Evolutionary conservation across 2,888 invertebrate species (phyloP), one percentile per base, ranked within the genome.

Genomic region (Melanargia galathea): DNA sequence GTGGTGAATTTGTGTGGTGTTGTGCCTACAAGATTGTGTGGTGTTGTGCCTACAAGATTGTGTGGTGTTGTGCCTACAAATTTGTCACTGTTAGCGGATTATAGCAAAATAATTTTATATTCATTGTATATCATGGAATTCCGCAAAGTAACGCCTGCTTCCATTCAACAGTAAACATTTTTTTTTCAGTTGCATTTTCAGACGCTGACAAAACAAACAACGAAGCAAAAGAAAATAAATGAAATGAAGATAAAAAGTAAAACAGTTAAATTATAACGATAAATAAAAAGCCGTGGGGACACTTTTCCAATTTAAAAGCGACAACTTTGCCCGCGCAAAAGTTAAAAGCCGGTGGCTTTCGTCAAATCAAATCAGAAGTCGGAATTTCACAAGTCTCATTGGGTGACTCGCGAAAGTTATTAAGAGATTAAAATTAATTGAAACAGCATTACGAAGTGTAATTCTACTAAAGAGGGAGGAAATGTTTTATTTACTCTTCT

Each of bases 291-390:
- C 38, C 7, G 54, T 8, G n/a, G 40, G 13, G 54, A 38, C 38
- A 55, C 20, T 55, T 55, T 55, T 40, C 35, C 40, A 55, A 55
- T 55, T 55, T 38, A 22, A n/a, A n/a, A 35, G 35, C 18, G 22
- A 38, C 54, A 55, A 55, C 54, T 55, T 55, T 13, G 22, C 24
- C n/a, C 18, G 8, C 33, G 33, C 1, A 3, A 46, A 48, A 48
- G 24, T 48, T 48, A 6, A n/a, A 24, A 48, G 48, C 24, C n/a
- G n/a, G 18, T 13, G 48, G 48, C 5, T 48, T 48, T 48, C 24
- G n/a, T 48, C 48, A 48, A 48, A 48, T 48, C 54, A 55, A 55
- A 55, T 55, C 22, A 40, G 13, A 40, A 22, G 20, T 55, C 24
- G 54, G 38, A 18, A 11, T 33, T 24, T 30, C 22, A 7, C n/a